Conservation (phyloP, 64 coral and sea anemone genomes). For the Actinia equina region DNA sequence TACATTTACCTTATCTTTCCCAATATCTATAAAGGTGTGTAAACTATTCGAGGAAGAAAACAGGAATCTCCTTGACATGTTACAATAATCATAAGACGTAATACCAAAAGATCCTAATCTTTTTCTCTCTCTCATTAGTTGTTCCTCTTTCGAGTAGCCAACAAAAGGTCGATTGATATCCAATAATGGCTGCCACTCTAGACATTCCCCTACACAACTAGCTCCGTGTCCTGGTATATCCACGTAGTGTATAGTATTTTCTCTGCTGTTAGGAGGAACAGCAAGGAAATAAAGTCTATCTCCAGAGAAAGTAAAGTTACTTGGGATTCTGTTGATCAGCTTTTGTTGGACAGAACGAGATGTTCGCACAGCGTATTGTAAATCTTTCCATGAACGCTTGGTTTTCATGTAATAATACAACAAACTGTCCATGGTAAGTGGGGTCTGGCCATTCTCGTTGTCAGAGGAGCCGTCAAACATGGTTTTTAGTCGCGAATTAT, state of each 20-base stretch:
- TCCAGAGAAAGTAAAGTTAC: conserved; percentile 90
- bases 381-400: conserved; percentile 82
- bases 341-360: conserved; percentile 62
- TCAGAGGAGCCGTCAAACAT: conserved; percentile 11
- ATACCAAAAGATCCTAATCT: conserved; percentile 92
- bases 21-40: conserved; percentile 45
- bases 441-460: not conserved
- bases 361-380: conserved; percentile 80
- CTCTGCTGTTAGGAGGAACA: conserved; percentile 77
- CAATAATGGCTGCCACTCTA: conserved; percentile 67
- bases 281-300: conserved; percentile 89
- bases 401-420: not conserved
- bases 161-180: conserved; percentile 76
- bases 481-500: not conserved
- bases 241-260: conserved; percentile 91
- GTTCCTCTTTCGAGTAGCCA: conserved; percentile 91
- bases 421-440: not conserved
- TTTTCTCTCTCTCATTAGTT: conserved; percentile 87
- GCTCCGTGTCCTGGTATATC: conserved; percentile 45
- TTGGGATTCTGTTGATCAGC: conserved; percentile 83
- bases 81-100: conserved; percentile 92
- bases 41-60: conserved; percentile 88
- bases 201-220: not conserved
- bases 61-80: conserved; percentile 70
- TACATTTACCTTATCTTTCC: not conserved